These are phyloP conservation scores for Drosophila maculinotata DNA, from an alignment of 2,888 invertebrate species.

Conservation along the genomic window DNA sequence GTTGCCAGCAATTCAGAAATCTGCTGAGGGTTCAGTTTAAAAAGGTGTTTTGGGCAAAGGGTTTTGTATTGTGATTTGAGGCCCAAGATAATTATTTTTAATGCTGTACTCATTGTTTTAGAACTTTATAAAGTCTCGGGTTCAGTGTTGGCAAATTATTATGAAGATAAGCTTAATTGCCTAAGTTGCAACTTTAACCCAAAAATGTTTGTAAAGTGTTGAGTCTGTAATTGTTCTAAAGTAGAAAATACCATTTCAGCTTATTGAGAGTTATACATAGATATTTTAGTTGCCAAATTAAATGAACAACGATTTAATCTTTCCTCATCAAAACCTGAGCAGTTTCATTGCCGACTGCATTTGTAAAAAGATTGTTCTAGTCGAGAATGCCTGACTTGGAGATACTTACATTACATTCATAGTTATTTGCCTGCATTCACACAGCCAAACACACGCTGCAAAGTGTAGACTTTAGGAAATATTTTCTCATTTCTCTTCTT, in stretches of 20 bases:
- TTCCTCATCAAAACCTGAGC: not conserved
- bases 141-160: constrained; percentile 51
- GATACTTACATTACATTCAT: too few species aligned
- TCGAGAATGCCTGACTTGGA: too few species aligned
- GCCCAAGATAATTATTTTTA: constrained; percentile 65
- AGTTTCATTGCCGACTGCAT: too few species aligned
- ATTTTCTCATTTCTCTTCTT: too few species aligned
- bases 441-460: too few species aligned
- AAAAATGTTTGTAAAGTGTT: constrained; percentile 5
- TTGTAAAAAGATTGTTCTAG: too few species aligned
- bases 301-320: not conserved
- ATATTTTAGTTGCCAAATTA: not conserved
- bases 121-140: constrained; percentile 57
- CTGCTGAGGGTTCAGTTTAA: constrained; percentile 2
- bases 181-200: constrained; percentile 18
- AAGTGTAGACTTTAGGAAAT: too few species aligned
- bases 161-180: constrained; percentile 44
- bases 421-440: too few species aligned
- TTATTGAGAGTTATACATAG: not conserved
- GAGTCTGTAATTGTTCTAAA: not conserved
- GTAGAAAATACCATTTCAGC: not conserved
- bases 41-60: constrained; percentile 23
- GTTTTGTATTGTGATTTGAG: constrained; percentile 38
- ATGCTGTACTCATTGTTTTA: constrained; percentile 68
- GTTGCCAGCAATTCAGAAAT: constrained; percentile 15